These are phyloP conservation scores for Epinephelus cyanopodus DNA, from an alignment of 2,113 vertebrate species.

Conservation along the genomic window DNA sequence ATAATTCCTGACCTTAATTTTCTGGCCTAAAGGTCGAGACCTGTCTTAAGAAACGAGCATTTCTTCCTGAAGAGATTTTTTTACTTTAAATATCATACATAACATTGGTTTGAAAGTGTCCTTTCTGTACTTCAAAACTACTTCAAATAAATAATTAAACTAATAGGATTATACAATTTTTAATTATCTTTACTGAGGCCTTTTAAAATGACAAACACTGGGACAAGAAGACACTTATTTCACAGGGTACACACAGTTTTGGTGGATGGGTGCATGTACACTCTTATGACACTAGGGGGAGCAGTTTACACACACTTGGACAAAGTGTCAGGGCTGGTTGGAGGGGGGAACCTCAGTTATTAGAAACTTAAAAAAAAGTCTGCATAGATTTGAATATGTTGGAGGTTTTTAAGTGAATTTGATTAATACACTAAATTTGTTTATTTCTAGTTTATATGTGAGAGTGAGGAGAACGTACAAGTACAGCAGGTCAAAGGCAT, in stretches of 20 bases:
- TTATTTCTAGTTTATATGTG: neutral
- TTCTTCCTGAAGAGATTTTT: neutral
- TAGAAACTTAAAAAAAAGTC: too few relatives aligned
- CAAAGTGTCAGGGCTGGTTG: too few relatives aligned
- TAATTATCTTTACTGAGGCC: neutral
- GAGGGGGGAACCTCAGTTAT: accelerated
- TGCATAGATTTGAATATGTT: neutral
- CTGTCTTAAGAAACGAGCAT: neutral
- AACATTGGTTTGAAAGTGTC: neutral
- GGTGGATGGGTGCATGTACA: conserved; percentile 10
- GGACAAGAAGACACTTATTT: neutral
- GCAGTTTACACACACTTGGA: conserved; percentile 61
- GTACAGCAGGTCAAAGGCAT: neutral
- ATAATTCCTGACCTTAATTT: neutral
- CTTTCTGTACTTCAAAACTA: neutral
- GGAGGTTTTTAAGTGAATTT: neutral
- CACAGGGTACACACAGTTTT: neutral
- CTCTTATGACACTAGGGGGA: conserved; percentile 58
- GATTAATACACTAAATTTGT: neutral
- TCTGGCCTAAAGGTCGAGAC: neutral
- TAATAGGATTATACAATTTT: neutral
- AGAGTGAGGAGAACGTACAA: neutral
- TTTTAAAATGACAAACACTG: neutral
- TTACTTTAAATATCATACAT: neutral
- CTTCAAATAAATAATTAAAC: neutral